Conservation (phyloP, 2,888 invertebrate species). For the Lamellibrachia satsuma region DNA sequence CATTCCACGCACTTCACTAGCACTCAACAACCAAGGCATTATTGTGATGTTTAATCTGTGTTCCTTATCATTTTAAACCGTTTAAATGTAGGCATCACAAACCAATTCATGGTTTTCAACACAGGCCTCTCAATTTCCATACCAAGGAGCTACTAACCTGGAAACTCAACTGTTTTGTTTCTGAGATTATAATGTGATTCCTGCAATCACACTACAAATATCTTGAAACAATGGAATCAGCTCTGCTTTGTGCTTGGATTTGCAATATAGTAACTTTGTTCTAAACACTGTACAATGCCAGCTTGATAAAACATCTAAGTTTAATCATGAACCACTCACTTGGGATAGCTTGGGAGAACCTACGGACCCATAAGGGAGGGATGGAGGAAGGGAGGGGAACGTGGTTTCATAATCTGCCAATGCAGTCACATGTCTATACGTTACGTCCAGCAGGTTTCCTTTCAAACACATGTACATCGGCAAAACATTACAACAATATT, state of each 20-base stretch:
- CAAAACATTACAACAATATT: too few species aligned
- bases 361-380: not conserved
- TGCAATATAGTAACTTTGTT: not conserved
- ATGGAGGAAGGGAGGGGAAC: not conserved
- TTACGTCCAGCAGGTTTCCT: not conserved
- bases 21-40: not conserved
- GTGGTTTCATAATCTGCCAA: not conserved
- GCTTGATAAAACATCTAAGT: not conserved
- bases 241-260: not conserved
- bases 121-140: not conserved
- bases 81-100: not conserved
- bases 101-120: not conserved
- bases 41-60: not conserved
- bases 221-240: not conserved
- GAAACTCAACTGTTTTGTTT: not conserved
- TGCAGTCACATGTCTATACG: not conserved
- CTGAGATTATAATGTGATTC: not conserved
- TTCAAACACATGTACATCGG: too few species aligned
- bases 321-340: constrained; percentile 18
- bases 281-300: not conserved
- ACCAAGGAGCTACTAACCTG: not conserved
- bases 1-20: not conserved
- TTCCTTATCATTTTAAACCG: not conserved
- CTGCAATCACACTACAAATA: not conserved
- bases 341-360: constrained; percentile 13